These are phyloP conservation scores for Ramphastos sulfuratus DNA, from an alignment of 2,113 vertebrate genomes.

Conservation along the genomic window DNA sequence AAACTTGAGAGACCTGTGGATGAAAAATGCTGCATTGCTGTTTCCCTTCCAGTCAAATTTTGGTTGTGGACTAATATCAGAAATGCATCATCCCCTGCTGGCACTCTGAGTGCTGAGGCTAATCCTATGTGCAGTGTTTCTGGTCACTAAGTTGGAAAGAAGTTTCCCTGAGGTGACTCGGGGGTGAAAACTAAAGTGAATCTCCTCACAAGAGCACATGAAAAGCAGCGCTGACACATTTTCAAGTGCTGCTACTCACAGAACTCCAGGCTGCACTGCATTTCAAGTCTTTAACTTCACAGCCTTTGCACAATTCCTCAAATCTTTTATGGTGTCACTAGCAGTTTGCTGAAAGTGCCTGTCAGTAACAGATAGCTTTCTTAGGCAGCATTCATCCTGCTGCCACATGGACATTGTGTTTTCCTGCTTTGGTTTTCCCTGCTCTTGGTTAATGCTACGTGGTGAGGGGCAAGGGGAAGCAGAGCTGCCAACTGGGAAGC, in stretches of 20 bases:
- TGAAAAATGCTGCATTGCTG: neutral
- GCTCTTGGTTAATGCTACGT: neutral
- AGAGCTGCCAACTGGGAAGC: constrained; percentile 40
- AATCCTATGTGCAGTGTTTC: neutral
- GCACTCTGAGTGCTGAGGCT: neutral
- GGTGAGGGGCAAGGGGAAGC: neutral
- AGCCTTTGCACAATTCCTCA: neutral
- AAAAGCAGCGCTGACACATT: neutral
- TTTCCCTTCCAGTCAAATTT: neutral
- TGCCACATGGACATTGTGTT: neutral
- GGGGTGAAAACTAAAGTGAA: neutral
- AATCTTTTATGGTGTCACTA: neutral
- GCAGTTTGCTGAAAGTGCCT: constrained; percentile 1
- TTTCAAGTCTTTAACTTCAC: constrained; percentile 10
- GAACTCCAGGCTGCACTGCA: neutral
- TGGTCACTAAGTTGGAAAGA: neutral
- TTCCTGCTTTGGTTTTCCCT: constrained; percentile 16
- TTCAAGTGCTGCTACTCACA: neutral
- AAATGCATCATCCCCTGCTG: neutral
- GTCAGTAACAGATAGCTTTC: constrained; percentile 2
- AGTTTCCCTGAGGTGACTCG: neutral
- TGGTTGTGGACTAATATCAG: neutral
- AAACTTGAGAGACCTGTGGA: neutral
- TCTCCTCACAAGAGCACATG: neutral
- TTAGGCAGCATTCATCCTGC: neutral